These are phyloP conservation scores for Oceanodroma tethys DNA, from an alignment of 2,113 vertebrate species.

Conservation along the genomic window DNA sequence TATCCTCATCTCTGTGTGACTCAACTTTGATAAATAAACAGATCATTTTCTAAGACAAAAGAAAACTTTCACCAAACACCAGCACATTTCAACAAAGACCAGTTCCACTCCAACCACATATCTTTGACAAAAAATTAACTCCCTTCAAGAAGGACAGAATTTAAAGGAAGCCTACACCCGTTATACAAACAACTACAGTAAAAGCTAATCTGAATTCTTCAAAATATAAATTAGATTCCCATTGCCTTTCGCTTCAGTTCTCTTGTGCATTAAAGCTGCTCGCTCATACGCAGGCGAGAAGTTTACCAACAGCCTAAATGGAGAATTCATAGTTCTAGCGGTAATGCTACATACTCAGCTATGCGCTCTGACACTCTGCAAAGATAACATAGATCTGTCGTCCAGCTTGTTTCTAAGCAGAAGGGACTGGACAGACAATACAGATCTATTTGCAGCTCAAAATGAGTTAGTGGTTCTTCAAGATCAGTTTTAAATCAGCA, in stretches of 20 bases:
- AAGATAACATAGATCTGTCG: not conserved
- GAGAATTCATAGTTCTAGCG: not conserved
- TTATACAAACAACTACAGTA: not conserved
- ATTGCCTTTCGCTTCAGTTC: rapidly evolving
- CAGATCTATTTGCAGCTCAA: not conserved
- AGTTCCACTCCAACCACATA: not conserved
- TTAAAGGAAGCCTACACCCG: not conserved
- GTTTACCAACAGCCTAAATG: not conserved
- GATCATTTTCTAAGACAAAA: not conserved
- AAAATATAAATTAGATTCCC: not conserved
- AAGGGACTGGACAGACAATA: not conserved
- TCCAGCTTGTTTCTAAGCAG: not conserved
- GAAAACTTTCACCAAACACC: not conserved
- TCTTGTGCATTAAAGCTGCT: not conserved
- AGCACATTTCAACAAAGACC: not conserved
- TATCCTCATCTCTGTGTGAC: rapidly evolving
- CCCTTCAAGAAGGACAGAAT: not conserved
- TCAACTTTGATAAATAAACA: not conserved
- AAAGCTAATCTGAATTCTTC: not conserved
- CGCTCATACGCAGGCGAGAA: not conserved
- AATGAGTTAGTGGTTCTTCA: not conserved
- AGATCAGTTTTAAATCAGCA: not conserved
- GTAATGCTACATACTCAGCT: not conserved
- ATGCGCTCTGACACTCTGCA: not conserved
- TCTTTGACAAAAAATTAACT: not conserved